phyloP scores from a whole-genome alignment of 2,113 vertebrate species.

The Mormyrus iriodes region DNA sequence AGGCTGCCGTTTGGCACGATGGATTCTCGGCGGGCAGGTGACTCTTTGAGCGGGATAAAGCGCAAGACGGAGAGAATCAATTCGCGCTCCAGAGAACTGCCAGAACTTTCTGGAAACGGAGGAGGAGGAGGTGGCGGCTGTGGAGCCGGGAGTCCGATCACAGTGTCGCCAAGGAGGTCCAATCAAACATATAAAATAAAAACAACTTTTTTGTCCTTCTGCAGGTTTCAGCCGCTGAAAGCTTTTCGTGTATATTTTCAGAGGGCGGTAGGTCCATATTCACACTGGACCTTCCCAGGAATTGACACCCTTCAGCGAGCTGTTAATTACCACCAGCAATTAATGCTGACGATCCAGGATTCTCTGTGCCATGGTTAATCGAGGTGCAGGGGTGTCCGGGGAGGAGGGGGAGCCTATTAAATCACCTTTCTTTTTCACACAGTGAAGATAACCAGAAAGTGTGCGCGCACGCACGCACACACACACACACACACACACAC shows the following conservation, averaged over 20 bases:
- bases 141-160: background rate
- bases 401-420: background rate
- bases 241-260: background rate
- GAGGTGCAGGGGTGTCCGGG: background rate
- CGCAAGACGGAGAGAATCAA: background rate
- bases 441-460: background rate
- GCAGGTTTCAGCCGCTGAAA: too few species aligned
- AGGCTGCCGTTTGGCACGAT: conserved; percentile 37
- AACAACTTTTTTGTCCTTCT: background rate
- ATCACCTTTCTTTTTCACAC: background rate
- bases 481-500: background rate
- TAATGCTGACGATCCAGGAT: background rate
- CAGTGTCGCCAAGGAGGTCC: background rate
- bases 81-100: background rate
- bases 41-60: conserved; percentile 33
- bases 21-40: conserved; percentile 39
- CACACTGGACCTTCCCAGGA: background rate
- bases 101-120: background rate
- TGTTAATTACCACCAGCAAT: conserved; percentile 7
- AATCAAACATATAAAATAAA: background rate
- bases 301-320: background rate
- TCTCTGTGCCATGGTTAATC: background rate
- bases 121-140: background rate
- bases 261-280: background rate
- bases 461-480: background rate